A percentile compares a stretch with the other conserved stretches of the same genome.
Conservation (phyloP, 2,888 invertebrate species). For the Drosophila borborema region DNA sequence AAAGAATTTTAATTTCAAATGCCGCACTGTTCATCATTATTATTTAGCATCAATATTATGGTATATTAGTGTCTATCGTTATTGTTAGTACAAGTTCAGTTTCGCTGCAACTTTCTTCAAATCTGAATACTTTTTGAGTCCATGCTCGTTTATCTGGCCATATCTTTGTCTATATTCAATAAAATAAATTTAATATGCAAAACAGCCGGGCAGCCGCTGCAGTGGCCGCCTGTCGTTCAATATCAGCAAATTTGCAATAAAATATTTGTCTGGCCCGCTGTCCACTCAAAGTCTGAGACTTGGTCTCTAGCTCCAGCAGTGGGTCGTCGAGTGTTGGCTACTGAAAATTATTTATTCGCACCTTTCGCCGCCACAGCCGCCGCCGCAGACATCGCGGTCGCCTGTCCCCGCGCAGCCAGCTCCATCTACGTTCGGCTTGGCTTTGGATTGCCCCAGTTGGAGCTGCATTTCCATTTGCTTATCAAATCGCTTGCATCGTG, state of each 20-base stretch:
- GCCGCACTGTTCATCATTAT: no score
- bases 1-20: no score
- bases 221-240: constrained; percentile 70
- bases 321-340: constrained; percentile 55
- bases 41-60: constrained; percentile 4
- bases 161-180: constrained; percentile 71
- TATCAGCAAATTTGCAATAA: constrained; percentile 80
- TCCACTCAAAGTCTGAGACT: constrained; percentile 21
- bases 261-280: constrained; percentile 74
- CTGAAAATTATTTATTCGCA: constrained; percentile 79
- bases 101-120: background rate
- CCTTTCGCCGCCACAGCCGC: constrained; percentile 67
- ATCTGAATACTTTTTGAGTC: constrained; percentile 35
- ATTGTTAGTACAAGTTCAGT: background rate
- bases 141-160: constrained; percentile 56
- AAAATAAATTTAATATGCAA: constrained; percentile 80
- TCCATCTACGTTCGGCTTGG: background rate
- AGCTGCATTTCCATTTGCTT: constrained; percentile 70
- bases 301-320: constrained; percentile 24
- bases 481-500: constrained; percentile 71
- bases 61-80: background rate
- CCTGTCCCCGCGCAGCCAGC: constrained; percentile 14
- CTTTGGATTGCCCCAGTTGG: constrained; percentile 9
- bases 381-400: constrained; percentile 18
- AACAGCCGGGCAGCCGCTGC: constrained; percentile 61